Evolutionary conservation across 2,113 vertebrate genomes (phyloP), one percentile per base, ranked within the genome.

Genomic region (Baryphthengus martii): DNA sequence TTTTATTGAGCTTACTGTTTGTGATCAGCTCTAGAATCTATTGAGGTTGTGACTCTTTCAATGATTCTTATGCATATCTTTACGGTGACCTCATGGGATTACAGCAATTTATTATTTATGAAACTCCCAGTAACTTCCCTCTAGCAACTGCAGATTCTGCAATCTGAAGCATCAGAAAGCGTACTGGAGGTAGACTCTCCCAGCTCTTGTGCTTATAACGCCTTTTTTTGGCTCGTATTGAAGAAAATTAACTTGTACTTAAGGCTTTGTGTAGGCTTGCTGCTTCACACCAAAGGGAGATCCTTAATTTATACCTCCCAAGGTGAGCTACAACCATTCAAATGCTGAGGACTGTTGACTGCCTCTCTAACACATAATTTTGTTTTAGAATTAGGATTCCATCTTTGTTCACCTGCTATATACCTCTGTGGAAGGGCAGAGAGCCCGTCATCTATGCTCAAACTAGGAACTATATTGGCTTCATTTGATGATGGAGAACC

Each of bases 61-160:
- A 47, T 67, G 56, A 92, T 85, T 88, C 74, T 74, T 93, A 68
- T 77, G 66, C 93, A 93, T 94, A 95, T 95, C 96, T 95, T 93
- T 85, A 89, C 65, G 70, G 89, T 77, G 88, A 89, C 37, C 92
- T 96, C 86, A 42, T 72, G 81, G 80, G 71, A 95, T 94, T 89
- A 74, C 29, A 88, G 23, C 31, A 80, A 93, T 96, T 90, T 83
- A 96, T 96, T 95, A 96, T 93, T 93, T 95, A 97, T 95, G 86
- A 92, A 72, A 89, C 77, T 94, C 52, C 28, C 71, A 94, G 44
- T 44, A 53, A 67, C 37, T 95, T 95, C 70, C 80, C 93, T 76
- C 83, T 70, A 85, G 83, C 80, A 94, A 77, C 44, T 63, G 70
- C 76, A 87, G 66, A 78, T 89, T 94, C 80, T 91, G 70, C 65